Percentiles rank a stretch among this genome's conserved stretches.
These are phyloP conservation scores for Zaprionus inermis DNA, from an alignment of 1,140 invertebrate species.

Conservation along the genomic window DNA sequence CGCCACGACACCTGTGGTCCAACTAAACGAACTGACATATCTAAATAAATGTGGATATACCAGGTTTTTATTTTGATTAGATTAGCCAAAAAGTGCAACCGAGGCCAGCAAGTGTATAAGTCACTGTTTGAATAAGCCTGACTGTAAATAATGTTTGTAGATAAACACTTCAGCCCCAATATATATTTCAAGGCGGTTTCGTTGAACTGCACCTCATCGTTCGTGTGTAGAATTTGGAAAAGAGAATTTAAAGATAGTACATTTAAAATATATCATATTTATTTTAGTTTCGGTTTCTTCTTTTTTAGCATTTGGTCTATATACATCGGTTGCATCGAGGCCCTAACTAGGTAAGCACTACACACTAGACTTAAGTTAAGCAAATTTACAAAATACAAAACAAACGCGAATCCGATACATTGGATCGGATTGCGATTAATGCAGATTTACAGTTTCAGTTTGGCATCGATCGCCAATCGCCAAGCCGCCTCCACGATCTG, in stretches of 20 bases:
- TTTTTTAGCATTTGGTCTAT: conserved; percentile 33
- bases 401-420: conserved; percentile 24
- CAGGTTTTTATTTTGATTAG: conserved; percentile 4
- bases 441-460: conserved; percentile 16
- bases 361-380: conserved; percentile 52
- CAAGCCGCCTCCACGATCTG: conserved; percentile 8
- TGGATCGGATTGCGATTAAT: conserved; percentile 30
- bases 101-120: not conserved
- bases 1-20: conserved; percentile 11
- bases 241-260: too few relatives aligned
- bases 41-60: conserved; percentile 10
- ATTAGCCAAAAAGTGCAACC: conserved; percentile 22
- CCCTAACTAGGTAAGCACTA: conserved; percentile 42
- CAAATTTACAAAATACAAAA: conserved; percentile 38
- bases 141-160: not conserved
- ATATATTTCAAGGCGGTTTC: not conserved
- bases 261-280: conserved; percentile 16
- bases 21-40: conserved; percentile 11
- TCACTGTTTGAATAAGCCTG: not conserved
- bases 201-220: not conserved
- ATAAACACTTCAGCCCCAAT: not conserved
- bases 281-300: conserved; percentile 14
- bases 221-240: not conserved
- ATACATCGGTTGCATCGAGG: conserved; percentile 47
- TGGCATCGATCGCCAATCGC: conserved; percentile 17